Evolutionary conservation across 2,888 invertebrate genomes (phyloP).

Genomic region (Odontomyia ornata): DNA sequence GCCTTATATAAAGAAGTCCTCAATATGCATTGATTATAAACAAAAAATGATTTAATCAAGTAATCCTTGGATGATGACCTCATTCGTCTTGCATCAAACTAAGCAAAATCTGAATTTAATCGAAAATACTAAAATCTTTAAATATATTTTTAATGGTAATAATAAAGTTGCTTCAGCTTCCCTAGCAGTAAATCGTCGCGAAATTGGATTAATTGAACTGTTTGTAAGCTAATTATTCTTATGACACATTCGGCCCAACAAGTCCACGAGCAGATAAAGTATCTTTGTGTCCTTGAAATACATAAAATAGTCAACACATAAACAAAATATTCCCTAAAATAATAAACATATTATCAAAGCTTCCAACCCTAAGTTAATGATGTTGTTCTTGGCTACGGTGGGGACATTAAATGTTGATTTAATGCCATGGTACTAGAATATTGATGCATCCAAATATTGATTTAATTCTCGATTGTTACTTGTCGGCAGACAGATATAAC

Average conservation of each 20-base stretch:
- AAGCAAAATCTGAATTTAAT: no score
- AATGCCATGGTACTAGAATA: neutral
- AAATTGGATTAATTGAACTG: no score
- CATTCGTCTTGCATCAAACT: no score
- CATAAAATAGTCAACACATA: neutral
- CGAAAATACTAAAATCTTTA: no score
- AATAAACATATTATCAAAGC: neutral
- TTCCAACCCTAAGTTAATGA: neutral
- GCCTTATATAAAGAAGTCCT: no score
- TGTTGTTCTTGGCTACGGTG: neutral
- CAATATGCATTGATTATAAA: no score
- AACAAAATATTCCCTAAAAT: constrained; percentile 8
- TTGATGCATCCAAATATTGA: constrained; percentile 2
- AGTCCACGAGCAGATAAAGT: neutral
- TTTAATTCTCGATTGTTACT: neutral
- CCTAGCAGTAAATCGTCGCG: no score
- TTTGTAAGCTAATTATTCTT: neutral
- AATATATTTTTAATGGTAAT: no score
- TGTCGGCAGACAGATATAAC: neutral
- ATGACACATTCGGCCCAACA: neutral
- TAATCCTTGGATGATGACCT: no score
- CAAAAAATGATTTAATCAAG: no score
- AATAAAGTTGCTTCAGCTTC: no score
- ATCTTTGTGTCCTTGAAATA: neutral
- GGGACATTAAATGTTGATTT: neutral